A percentile compares a stretch with the other conserved stretches of the same genome.
Conservation (phyloP, 2,113 vertebrate species). For the Ondatra zibethicus region DNA sequence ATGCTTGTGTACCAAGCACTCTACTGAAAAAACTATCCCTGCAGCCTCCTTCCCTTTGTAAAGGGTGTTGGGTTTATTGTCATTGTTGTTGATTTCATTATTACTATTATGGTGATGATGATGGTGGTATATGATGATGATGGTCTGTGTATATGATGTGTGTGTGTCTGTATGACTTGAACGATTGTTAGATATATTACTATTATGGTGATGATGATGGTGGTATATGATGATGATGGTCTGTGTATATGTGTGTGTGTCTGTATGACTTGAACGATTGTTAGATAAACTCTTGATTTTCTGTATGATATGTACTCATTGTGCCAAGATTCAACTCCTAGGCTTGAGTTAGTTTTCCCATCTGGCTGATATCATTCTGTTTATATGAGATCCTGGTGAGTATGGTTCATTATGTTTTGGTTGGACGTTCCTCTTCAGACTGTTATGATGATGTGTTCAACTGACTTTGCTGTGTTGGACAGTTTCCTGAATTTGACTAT, state of each 20-base stretch:
- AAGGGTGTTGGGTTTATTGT: not conserved
- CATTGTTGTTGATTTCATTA: not conserved
- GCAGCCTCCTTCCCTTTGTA: not conserved
- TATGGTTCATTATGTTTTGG: conserved; percentile 17
- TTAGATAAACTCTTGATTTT: conserved; percentile 3
- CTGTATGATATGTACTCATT: conserved; percentile 9
- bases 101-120: not conserved
- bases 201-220: not conserved
- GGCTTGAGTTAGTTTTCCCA: conserved; percentile 34
- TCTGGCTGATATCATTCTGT: conserved; percentile 52
- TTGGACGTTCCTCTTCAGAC: conserved; percentile 2
- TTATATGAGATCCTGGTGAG: conserved; percentile 2
- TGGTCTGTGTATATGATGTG: not conserved
- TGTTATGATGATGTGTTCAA: conserved; percentile 47
- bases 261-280: not conserved
- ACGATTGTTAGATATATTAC: not conserved
- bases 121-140: not conserved
- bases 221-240: too few relatives aligned
- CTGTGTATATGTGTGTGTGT: not conserved
- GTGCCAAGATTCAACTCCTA: conserved; percentile 17
- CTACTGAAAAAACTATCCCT: not conserved
- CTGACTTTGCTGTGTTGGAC: conserved; percentile 44
- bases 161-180: not conserved
- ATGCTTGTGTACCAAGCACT: not conserved
- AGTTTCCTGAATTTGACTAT: conserved; percentile 61